phyloP scores from a whole-genome alignment of 2,888 invertebrate species.

The Dusona sp. region DNA sequence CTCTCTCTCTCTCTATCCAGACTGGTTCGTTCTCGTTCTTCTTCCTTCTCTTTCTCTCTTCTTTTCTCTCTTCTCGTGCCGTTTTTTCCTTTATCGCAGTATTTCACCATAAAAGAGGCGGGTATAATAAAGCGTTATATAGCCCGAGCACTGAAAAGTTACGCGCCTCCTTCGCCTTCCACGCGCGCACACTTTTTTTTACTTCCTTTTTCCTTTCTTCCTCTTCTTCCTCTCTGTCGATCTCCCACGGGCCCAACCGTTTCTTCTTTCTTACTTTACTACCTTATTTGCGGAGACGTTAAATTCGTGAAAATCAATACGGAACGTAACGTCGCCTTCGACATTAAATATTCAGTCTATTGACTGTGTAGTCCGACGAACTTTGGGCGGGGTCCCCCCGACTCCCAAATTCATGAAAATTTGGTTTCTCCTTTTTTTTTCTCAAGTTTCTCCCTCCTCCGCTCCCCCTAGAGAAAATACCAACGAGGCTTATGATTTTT shows the following conservation, averaged over 20 bases:
- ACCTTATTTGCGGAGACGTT: conserved; percentile 84
- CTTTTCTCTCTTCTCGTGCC: conserved; percentile 53
- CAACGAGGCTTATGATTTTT: neutral
- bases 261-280: conserved; percentile 75
- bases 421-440: conserved; percentile 30
- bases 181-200: conserved; percentile 65
- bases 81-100: conserved; percentile 76
- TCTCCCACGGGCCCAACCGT: conserved; percentile 19
- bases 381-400: conserved; percentile 77
- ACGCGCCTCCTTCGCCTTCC: conserved; percentile 77
- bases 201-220: conserved; percentile 30
- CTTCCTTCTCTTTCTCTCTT: conserved; percentile 44
- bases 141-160: conserved; percentile 82
- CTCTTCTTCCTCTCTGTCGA: conserved; percentile 36
- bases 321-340: conserved; percentile 82
- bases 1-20: conserved; percentile 40
- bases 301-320: conserved; percentile 85
- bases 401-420: conserved; percentile 49
- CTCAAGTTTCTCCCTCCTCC: neutral
- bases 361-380: conserved; percentile 80
- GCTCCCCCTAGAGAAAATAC: neutral
- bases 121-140: conserved; percentile 84
- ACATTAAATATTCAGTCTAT: conserved; percentile 84
- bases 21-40: conserved; percentile 46
- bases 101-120: conserved; percentile 83